Base-by-base conservation (phyloP, 2,888 invertebrate species). In the Creontiades dilutus region DNA sequence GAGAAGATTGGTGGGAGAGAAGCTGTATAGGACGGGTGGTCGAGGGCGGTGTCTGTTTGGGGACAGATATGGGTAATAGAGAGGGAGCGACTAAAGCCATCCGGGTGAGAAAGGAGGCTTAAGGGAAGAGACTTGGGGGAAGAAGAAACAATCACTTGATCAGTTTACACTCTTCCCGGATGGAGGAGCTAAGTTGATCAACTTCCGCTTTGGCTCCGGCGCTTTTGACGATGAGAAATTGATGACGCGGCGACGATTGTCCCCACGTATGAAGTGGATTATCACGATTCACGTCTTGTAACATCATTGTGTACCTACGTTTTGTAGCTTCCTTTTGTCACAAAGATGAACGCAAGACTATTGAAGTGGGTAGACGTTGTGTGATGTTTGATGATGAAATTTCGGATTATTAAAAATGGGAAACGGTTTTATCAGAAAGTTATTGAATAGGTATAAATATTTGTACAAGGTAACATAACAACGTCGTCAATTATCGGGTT, bases 11-110 rank as follows among this genome's bases (percentile, higher is more conserved):
- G 82, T 48, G 27, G 55, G 46, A 13, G 78, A 28, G 11, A 46
- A 14, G 78, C 78, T n/a, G 46, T 9, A 37, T 7, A 2, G 78
- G 46, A 46, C 37, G 37, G 37, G 37, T 37, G 37, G 37, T 37
- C 7, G 37, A 37, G 37, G 37, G 37, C 37, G 46, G 78, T 11
- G 78, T 16, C 46, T 78, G 78, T 16, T 46, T 16, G 16, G 19
- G 78, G 46, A 78, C 78, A 78, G 78, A 78, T 78, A 78, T 46
- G 37, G 46, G 78, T 46, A 78, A 78, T 78, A 78, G 28, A 46
- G 78, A 78, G 13, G 47, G 78, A 28, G 37, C 28, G 75, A 3
- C 76, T 37, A 27, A 27, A 37, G 37, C 27, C 76, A 76, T 12
- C 76, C 76, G 9, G 37, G 78, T 19, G 78, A 46, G 47, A 78